These are phyloP conservation scores for Terrapene triunguis DNA, from an alignment of 2,113 vertebrate genomes.

Conservation along the genomic window DNA sequence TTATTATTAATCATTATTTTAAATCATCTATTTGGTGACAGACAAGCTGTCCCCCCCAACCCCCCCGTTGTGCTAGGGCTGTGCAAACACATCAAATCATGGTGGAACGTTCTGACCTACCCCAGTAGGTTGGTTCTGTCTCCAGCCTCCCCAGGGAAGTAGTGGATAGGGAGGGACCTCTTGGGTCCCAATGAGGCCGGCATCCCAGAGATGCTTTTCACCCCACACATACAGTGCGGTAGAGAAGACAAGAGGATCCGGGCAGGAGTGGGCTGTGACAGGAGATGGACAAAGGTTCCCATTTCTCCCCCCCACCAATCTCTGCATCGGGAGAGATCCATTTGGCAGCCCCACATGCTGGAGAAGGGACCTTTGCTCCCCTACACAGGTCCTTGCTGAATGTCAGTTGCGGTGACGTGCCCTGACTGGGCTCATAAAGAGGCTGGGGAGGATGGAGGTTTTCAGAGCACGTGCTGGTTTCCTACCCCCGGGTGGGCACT, in stretches of 20 bases:
- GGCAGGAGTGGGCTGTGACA: not conserved
- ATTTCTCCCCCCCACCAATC: not conserved
- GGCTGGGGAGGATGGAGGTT: rapidly evolving
- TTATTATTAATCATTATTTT: not conserved
- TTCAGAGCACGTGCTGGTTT: not conserved
- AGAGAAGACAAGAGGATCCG: not conserved
- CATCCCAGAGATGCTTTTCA: not conserved
- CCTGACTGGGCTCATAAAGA: rapidly evolving
- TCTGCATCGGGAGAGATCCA: not conserved
- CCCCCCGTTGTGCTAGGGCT: not conserved
- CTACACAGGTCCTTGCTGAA: not conserved
- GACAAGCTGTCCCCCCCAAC: not conserved
- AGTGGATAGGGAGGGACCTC: not conserved
- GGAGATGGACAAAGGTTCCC: not conserved
- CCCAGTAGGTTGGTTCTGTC: not conserved
- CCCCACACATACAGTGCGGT: not conserved
- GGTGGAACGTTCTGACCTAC: not conserved
- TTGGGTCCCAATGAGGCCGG: not conserved
- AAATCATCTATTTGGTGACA: not conserved
- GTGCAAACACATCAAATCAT: not conserved
- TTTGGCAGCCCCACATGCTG: not conserved
- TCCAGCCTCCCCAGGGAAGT: not conserved
- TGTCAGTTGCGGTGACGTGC: not conserved
- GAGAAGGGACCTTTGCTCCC: not conserved
- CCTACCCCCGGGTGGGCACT: rapidly evolving